Evolutionary conservation across 1,140 invertebrate species (phyloP), one percentile per base, ranked within the genome.

Genomic region (Drosophila triauraria): DNA sequence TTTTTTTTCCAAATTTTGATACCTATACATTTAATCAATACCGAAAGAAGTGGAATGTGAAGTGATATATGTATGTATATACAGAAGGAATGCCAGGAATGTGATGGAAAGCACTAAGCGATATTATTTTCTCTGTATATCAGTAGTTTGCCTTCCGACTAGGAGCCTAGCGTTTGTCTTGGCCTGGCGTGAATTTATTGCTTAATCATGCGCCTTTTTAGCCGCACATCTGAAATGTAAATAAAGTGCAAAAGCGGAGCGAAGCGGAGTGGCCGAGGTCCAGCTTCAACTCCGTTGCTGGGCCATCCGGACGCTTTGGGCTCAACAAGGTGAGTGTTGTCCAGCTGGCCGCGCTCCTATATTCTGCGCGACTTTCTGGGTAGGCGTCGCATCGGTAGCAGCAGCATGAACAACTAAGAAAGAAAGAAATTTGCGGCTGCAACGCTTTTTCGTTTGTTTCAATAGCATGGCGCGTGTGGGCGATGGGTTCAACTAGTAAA

Each of bases 181-280:
- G 70, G 58, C 46, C 72, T 27, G 69, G 82, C 86, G 82, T 75
- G 83, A 85, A 85, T 85, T 85, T 85, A 85, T 85, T 85, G 82
- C 82, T 85, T 86, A 85, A 85, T 85, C 82, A 85, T 85, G 75
- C 69, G 78, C 64, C 69, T 86, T 80, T 78, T 78, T 47, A 68
- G 59, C 67, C 48, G 50, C 78, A 62, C 53, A 44, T 50, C 77
- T 74, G 60, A 67, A 85, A 86, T 75, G 82, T 75, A 86, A 85
- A 85, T 75, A 75, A 82, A 78, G 75, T 70, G 78, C 69, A 85
- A 85, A 40, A n/a, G 35, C 20, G 20, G 51, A 54, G 35, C 20
- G 17, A 23, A 35, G 13, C 32, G 32, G 51, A 54, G 32, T 54
- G 51, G 32, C 17, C 32, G 32, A 25, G 53, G 53, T n/a, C 53